Evolutionary conservation across 2,888 invertebrate genomes (phyloP).

Genomic region (Volucella bombylans): DNA sequence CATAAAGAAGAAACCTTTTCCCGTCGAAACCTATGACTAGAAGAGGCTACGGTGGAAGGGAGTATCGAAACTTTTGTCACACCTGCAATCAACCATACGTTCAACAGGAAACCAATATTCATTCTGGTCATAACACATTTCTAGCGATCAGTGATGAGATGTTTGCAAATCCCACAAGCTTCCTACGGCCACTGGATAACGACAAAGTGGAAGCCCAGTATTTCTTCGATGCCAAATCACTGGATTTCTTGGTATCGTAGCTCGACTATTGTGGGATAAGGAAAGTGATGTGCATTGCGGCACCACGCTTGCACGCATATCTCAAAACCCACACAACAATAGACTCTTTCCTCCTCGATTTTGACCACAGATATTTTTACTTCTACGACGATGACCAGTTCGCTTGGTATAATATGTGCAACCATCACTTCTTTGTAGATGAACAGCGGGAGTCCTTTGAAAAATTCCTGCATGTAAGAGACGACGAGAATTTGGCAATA

Average conservation of each 20-base stretch:
- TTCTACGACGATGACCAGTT: constrained; percentile 87
- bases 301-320: constrained; percentile 91
- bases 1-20: constrained; percentile 62
- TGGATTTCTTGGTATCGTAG: constrained; percentile 86
- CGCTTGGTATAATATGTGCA: constrained; percentile 95
- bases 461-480: constrained; percentile 75
- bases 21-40: constrained; percentile 62
- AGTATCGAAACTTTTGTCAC: constrained; percentile 86
- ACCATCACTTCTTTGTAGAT: constrained; percentile 91
- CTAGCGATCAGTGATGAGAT: constrained; percentile 84
- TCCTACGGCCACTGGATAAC: constrained; percentile 88
- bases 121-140: constrained; percentile 84
- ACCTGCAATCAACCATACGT: constrained; percentile 85
- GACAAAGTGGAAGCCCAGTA: constrained; percentile 94
- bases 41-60: constrained; percentile 70
- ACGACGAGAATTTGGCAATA: constrained; percentile 84
- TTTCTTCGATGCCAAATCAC: constrained; percentile 88
- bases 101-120: constrained; percentile 80
- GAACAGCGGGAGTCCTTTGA: constrained; percentile 74
- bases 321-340: constrained; percentile 81
- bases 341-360: constrained; percentile 89
- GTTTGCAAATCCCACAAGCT: constrained; percentile 86
- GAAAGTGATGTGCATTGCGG: constrained; percentile 92
- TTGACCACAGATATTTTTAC: constrained; percentile 88
- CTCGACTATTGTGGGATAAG: constrained; percentile 85